Base-by-base conservation (phyloP, 2,797 vertebrate species). In the Melanotaenia trifasciata region DNA sequence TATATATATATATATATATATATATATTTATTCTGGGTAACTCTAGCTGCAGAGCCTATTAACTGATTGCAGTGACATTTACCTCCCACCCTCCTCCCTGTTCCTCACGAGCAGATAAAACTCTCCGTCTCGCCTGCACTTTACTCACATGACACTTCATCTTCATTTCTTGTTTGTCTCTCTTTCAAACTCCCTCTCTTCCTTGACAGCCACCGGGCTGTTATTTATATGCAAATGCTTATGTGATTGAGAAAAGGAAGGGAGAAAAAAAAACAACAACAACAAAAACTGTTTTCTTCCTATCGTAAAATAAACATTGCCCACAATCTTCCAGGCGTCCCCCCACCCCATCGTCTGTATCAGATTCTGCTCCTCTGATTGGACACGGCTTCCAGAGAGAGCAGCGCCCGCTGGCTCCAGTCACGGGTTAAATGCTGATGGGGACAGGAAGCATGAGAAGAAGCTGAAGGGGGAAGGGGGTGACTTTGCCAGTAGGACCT, bases 181-280 rank as follows among this genome's bases (percentile, higher is more conserved):
- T 74, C 33, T 60, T 38, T 28, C 69, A 47, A 45, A 50, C 70
- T 64, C 74, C 57, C 64, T 74, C 79, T 70, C 68, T 65, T 73
- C 69, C 60, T 58, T 74, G 76, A 88, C 78, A 81, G 75, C 77
- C 74, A 81, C 67, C 47, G 56, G 79, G 35, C 80, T 81, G 78
- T 91, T 86, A 92, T 94, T 93, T 94, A 92, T 88, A 93, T 93
- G 92, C 91, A 94, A 92, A 93, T 93, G 85, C 53, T 84, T 70
- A 66, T 85, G 75, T 78, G 84, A 81, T 81, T 77, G 68, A 16
- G 60, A n/a, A 54, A 24, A 51, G 22, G 9, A 51, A 40, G 6
- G 3, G 2, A 20, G 7, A 47, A 47, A 47, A 20, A 47, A n/a
- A 20, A 26, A 26, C 26, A 7, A 47, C 8, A 40, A 14, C 12